Conservation (phyloP, 2,888 invertebrate genomes). For the Microchrysa polita region DNA sequence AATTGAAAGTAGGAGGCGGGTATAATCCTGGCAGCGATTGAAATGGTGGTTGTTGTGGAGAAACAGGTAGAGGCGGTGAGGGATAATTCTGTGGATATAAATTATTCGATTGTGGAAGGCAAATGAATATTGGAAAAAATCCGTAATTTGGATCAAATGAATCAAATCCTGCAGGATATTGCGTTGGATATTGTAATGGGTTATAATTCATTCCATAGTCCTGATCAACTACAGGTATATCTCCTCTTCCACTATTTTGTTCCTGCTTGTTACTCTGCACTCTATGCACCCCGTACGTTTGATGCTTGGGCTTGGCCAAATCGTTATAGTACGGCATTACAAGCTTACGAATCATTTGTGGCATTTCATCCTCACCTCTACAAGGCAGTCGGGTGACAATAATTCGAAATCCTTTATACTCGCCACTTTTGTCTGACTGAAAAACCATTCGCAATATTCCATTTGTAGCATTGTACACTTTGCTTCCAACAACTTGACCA, state of each 20-base stretch:
- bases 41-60: background rate
- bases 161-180: background rate
- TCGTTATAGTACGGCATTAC: conserved; percentile 17
- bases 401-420: conserved; percentile 66
- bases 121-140: conserved; percentile 6
- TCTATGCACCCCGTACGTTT: background rate
- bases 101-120: conserved; percentile 6
- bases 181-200: background rate
- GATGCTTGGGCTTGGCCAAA: background rate
- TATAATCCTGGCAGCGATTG: background rate
- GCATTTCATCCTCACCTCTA: conserved; percentile 46
- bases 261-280: background rate
- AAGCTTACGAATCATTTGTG: background rate
- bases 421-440: conserved; percentile 59
- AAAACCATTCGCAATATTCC: conserved; percentile 66
- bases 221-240: background rate
- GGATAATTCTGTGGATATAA: background rate
- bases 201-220: background rate
- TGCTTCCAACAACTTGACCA: conserved; percentile 65
- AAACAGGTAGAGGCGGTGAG: background rate
- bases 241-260: background rate
- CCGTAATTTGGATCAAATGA: background rate
- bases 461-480: conserved; percentile 64
- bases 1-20: background rate
- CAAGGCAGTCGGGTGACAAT: conserved; percentile 67